Evolutionary conservation across 2,888 invertebrate genomes (phyloP), one percentile per base, ranked within the genome.

Genomic region (Himalopsyche japonica): DNA sequence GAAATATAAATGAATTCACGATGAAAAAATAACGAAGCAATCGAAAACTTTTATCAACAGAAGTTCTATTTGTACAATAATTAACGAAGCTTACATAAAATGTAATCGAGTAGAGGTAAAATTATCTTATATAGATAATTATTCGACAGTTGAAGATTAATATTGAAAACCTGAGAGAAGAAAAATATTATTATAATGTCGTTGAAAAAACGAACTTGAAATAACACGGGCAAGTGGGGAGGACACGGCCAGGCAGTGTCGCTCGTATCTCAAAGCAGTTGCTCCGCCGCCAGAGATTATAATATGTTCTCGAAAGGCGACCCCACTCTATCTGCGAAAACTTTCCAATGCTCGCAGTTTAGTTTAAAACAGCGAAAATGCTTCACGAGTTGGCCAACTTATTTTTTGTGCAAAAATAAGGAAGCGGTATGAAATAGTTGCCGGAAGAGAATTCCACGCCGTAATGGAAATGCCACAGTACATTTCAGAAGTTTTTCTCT

Each of bases 311-410:
- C 70, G 15, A 27, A 70, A 70, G 12, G 70, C 70, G 27, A 20
- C 70, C 70, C 27, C 70, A 27, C 30, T 57, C 70, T 70, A 70
- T 70, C 70, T 70, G 27, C 70, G 70, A 70, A 70, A 70, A 70
- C 70, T 70, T 70, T 70, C 70, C 27, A 70, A 70, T 27, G 70
- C 70, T 70, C 27, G 27, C 15, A 27, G 70, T 70, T 70, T 70
- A 70, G 70, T 70, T 70, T 70, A 70, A 70, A 70, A 70, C 70
- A 70, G 70, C 70, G 70, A 70, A 70, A 70, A 70, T 70, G 70
- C 70, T 70, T 70, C 70, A 27, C 70, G 27, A 70, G 70, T 70
- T 70, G 27, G 70, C 12, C 15, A 70, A 70, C 70, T 70, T 70
- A 43, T 43, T 70, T 70, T 70, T 70, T 27, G 70, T 15, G 70